These are phyloP conservation scores for Onychomys leucogaster DNA, from an alignment of 2,797 vertebrate species.

Conservation along the genomic window DNA sequence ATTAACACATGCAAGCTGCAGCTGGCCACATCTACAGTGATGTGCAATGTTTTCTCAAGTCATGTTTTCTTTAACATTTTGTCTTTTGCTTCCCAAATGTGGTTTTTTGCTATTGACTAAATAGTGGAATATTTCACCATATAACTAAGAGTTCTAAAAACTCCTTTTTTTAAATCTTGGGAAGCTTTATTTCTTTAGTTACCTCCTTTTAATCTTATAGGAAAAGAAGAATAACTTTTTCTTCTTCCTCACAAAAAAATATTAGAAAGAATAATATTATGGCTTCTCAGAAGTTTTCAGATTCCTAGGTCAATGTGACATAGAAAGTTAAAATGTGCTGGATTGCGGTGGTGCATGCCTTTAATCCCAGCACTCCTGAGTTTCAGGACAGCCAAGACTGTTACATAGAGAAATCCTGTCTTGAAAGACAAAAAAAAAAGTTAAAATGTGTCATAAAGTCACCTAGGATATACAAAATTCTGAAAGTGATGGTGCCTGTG, in stretches of 20 bases:
- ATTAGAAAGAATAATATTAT: not conserved
- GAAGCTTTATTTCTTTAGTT: not conserved
- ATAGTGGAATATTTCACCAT: not conserved
- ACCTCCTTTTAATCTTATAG: not conserved
- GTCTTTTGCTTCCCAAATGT: not conserved
- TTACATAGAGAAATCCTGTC: too few species aligned
- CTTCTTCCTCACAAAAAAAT: not conserved
- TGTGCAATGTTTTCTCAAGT: not conserved
- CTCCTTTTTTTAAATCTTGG: not conserved
- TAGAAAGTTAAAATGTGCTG: not conserved
- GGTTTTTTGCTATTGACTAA: not conserved
- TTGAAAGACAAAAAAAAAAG: too few species aligned
- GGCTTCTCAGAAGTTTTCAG: constrained; percentile 17
- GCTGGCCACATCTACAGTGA: not conserved
- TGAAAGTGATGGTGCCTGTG: not conserved
- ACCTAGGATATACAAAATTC: not conserved
- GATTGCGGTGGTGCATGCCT: too few species aligned
- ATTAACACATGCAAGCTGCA: not conserved
- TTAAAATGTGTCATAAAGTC: not conserved
- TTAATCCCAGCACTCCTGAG: too few species aligned
- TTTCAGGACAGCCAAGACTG: too few species aligned
- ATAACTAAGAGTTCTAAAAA: not conserved
- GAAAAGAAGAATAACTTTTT: not conserved
- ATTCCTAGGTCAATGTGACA: not conserved
- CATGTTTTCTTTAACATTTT: constrained; percentile 17